Evolutionary conservation across 2,113 vertebrate species (phyloP), one percentile per base, ranked within the genome.

Genomic region (Corythornis vintsioides): DNA sequence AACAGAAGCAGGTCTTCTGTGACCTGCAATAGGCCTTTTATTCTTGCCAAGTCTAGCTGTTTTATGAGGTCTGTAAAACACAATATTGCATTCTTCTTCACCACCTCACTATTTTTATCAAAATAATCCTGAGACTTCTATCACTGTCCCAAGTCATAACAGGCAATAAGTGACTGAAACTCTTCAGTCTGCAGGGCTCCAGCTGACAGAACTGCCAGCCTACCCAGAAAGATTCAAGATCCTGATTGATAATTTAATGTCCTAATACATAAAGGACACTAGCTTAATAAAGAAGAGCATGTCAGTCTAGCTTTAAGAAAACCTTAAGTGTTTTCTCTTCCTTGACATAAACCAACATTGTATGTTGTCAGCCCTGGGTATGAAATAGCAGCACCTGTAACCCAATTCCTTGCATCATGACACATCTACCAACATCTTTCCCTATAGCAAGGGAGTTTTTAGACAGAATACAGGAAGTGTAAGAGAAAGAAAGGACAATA

Each of bases 61-160:
- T 63, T 73, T 43, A 53, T 3, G 15, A 83, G 16, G 42, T 67
- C 47, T 67, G 31, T n/a, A 26, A 67, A 64, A 40, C 26, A 10
- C 35, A 84, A 15, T 28, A 84, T 7, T 65, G 40, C 22, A 53
- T 84, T 81, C 47, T 83, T 22, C 13, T 73, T 75, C 26, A 79
- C 13, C 50, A 66, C 10, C 8, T 55, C 31, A n/a, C 10, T 22
- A 55, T 14, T 79, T 75, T 79, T 35, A 64, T 22, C 33, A 81
- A 73, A 72, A 64, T 0, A 70, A 28, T 50, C 48, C n/a, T 40
- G 38, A 86, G 24, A 87, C 11, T 8, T 35, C 20, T 65, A 42
- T 12, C 33, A n/a, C n/a, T 59, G 15, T 69, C 80, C 11, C 25
- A 88, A 53, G 55, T 40, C 29, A 69, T 0, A 0, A 60, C 0